Base-by-base conservation (phyloP, 1,140 invertebrate species). In the Galleria mellonella region DNA sequence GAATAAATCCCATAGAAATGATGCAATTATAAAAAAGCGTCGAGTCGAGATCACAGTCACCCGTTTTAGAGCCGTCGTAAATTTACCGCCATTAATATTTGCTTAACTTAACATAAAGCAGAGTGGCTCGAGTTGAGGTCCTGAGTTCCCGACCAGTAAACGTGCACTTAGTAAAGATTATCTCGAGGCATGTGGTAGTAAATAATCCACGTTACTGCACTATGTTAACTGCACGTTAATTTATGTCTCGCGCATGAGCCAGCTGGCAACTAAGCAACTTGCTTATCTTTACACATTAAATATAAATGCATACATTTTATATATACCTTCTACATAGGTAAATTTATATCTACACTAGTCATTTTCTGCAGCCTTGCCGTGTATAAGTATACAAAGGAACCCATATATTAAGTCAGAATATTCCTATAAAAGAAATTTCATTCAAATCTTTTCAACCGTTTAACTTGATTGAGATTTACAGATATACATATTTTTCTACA, bases 151-250 rank as follows among this genome's bases (percentile, higher is more conserved):
- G 17, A 23, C 17, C 17, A 23, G 17, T 23, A 23, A 23, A 23
- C 55, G 64, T 72, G 72, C 72, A 79, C 75, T 79, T 73, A 81
- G 75, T 72, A 69, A 65, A 74, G 69, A 79, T 82, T 73, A 82
- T 79, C 74, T 73, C 41, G 29, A 43, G 52, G 50, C 56, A 53
- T 49, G 62, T 53, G 64, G 67, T 51, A 66, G 69, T 74, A 76
- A 72, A 81, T 81, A 75, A 71, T 61, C 48, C 52, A 47, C 38
- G 54, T 51, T 57, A 53, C 42, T 47, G 55, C 62, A 56, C 49
- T 55, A 42, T 23, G 17, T 47, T 52, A 57, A 53, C 43, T 43
- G 33, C 41, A 41, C 14, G 39, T 55, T 65, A 58, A 65, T 65
- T 65, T 65, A 65, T 51, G 58, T 38, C 14, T 12, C 14, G 29